A percentile compares a stretch with the other conserved stretches of the same genome.
phyloP scores from a whole-genome alignment of 2,888 invertebrate genomes.

The Patella pellucida region DNA sequence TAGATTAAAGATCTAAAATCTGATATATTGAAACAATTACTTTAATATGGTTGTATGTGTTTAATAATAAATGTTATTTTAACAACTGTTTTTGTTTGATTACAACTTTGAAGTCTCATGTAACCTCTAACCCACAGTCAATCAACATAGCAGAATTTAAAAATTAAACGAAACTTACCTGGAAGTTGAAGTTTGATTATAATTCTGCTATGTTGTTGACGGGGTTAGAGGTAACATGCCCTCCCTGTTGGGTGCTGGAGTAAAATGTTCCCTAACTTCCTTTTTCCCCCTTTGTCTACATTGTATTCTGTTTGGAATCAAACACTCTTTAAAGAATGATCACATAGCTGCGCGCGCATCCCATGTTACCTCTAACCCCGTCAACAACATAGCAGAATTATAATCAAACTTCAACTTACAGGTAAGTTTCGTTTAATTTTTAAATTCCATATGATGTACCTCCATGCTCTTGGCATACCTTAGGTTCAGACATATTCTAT shows the following conservation, averaged over 20 bases:
- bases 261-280: too few relatives aligned
- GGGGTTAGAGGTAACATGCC: neutral
- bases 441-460: too few relatives aligned
- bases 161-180: neutral
- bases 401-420: too few relatives aligned
- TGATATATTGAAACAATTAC: too few relatives aligned
- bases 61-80: too few relatives aligned
- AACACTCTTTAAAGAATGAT: neutral
- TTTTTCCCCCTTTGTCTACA: neutral
- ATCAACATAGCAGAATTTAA: neutral
- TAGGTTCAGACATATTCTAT: too few relatives aligned
- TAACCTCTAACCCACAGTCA: neutral
- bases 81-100: neutral
- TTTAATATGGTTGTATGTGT: too few relatives aligned
- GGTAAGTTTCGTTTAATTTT: too few relatives aligned
- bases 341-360: neutral
- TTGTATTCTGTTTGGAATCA: neutral
- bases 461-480: too few relatives aligned
- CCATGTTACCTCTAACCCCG: neutral
- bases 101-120: slow-evolving; percentile 3
- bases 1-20: too few relatives aligned
- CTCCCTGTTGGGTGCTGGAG: neutral
- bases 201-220: neutral
- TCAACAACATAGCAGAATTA: neutral
- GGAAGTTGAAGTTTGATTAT: too few relatives aligned